phyloP scores from a whole-genome alignment of 2,888 invertebrate species.

The Drosophila antonietae region DNA sequence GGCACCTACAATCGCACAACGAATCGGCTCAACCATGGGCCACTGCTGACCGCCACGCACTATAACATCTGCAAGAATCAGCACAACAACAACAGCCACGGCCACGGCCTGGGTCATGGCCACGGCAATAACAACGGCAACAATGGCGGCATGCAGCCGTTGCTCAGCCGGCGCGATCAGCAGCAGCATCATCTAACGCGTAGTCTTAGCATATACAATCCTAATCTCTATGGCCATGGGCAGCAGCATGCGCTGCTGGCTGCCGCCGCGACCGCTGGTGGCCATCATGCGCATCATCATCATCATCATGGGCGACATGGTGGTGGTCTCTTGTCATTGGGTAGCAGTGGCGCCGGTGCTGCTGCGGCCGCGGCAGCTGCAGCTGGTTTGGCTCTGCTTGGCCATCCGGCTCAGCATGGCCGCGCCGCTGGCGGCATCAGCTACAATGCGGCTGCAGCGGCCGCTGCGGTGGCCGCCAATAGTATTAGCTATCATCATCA shows the following conservation, averaged over 20 bases:
- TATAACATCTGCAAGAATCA: constrained; percentile 78
- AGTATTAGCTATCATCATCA: constrained; percentile 80
- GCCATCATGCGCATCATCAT: constrained; percentile 55
- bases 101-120: constrained; percentile 15
- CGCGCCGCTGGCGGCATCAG: constrained; percentile 46
- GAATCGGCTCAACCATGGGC: constrained; percentile 78
- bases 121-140: constrained; percentile 43
- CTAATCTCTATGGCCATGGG: constrained; percentile 51
- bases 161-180: constrained; percentile 73
- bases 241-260: constrained; percentile 49
- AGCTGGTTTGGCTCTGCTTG: constrained; percentile 54
- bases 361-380: constrained; percentile 50
- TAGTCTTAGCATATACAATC: constrained; percentile 58
- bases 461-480: constrained; percentile 73
- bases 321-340: constrained; percentile 58
- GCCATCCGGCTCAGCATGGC: constrained; percentile 61
- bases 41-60: constrained; percentile 76
- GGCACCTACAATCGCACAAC: constrained; percentile 76
- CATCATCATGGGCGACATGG: constrained; percentile 56
- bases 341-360: constrained; percentile 44
- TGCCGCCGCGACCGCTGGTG: constrained; percentile 24
- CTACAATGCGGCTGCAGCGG: constrained; percentile 64
- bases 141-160: constrained; percentile 28
- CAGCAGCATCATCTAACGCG: constrained; percentile 63
- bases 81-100: constrained; percentile 44